Evolutionary conservation across 2,113 vertebrate species (phyloP).

Genomic region (human): GRCh38 chrY:2609001-2609500

Average conservation of each 20-base stretch:
- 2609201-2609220: neutral
- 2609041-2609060: neutral
- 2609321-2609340: neutral
- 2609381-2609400: neutral
- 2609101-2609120: too few relatives aligned
- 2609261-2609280: neutral
- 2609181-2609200: neutral
- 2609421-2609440: neutral
- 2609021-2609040: neutral
- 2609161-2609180: too few relatives aligned
- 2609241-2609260: neutral
- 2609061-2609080: neutral
- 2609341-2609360: too few relatives aligned
- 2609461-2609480: neutral
- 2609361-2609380: neutral
- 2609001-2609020: neutral
- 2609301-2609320: accelerated
- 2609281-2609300: accelerated
- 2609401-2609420: conserved; percentile 1
- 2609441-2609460: neutral
- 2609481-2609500: neutral
- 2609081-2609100: too few relatives aligned
- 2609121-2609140: too few relatives aligned
- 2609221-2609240: neutral
- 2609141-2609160: neutral